Evolutionary conservation across 2,797 vertebrate genomes (phyloP).

Genomic region (Oophaga sylvatica): DNA sequence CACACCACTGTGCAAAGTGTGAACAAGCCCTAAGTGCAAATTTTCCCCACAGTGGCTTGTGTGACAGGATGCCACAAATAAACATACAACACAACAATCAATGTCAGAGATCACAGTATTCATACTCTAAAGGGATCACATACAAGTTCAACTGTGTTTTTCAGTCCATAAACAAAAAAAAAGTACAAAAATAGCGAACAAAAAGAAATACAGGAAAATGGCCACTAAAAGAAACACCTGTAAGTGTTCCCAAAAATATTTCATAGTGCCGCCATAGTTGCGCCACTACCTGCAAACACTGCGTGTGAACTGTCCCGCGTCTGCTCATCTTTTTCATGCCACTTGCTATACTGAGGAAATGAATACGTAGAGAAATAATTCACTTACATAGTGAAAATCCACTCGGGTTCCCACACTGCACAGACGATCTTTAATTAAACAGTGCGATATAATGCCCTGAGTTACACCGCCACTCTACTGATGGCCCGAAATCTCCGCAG

Average conservation of each 20-base stretch:
- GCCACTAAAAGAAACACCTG: too few species aligned
- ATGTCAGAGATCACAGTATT: background rate
- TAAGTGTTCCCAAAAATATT: background rate
- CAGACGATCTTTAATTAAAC: conserved; percentile 14
- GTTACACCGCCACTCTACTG: conserved; percentile 4
- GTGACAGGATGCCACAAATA: background rate
- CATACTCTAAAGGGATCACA: background rate
- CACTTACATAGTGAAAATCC: background rate
- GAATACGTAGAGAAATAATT: background rate
- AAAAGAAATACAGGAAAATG: background rate
- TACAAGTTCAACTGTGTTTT: background rate
- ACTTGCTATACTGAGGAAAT: background rate
- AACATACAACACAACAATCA: background rate
- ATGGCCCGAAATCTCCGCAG: conserved; percentile 34
- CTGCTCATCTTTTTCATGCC: background rate
- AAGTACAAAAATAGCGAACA: background rate
- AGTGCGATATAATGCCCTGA: conserved; percentile 1
- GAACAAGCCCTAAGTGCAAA: background rate
- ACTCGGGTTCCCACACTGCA: background rate
- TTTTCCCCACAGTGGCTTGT: background rate
- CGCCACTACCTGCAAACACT: background rate
- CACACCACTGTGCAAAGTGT: background rate
- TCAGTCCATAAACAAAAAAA: background rate
- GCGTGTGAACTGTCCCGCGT: background rate
- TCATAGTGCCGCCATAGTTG: background rate